Percentiles rank a stretch among this genome's conserved stretches.
These are phyloP conservation scores for Gavialis gangeticus DNA, from an alignment of 2,113 vertebrate genomes.

Conservation along the genomic window DNA sequence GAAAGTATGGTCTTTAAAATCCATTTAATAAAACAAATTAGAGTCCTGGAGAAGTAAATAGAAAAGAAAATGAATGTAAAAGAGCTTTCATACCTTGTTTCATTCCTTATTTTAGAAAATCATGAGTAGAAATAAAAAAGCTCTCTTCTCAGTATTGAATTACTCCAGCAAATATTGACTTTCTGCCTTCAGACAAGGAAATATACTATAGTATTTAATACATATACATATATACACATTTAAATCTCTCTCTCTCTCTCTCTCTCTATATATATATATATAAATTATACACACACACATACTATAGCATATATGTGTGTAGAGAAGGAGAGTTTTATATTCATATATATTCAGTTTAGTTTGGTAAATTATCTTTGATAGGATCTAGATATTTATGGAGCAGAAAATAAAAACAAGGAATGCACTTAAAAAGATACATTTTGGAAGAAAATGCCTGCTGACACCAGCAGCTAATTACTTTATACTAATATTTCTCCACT, in stretches of 20 bases:
- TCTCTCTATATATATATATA: too few relatives aligned
- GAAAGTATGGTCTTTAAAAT: slow-evolving; percentile 10
- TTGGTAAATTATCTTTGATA: background rate
- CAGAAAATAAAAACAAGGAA: rapidly evolving
- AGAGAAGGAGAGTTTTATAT: background rate
- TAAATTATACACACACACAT: too few relatives aligned
- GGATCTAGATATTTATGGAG: background rate
- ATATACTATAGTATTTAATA: too few relatives aligned
- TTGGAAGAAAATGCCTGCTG: background rate
- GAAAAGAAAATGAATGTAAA: background rate
- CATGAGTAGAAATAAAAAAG: background rate
- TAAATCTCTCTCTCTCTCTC: background rate
- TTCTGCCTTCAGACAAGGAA: background rate
- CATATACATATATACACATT: background rate
- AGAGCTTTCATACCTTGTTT: background rate
- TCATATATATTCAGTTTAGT: background rate
- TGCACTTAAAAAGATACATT: background rate
- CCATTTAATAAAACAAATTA: slow-evolving; percentile 4
- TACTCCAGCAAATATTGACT: background rate
- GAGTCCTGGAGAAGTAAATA: background rate
- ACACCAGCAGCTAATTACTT: background rate
- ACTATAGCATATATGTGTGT: too few relatives aligned
- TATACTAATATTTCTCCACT: background rate
- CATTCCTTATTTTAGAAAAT: background rate
- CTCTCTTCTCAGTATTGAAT: background rate